Evolutionary conservation across 2,797 vertebrate genomes (phyloP), one percentile per base, ranked within the genome.

Genomic region (Hybognathus amarus): DNA sequence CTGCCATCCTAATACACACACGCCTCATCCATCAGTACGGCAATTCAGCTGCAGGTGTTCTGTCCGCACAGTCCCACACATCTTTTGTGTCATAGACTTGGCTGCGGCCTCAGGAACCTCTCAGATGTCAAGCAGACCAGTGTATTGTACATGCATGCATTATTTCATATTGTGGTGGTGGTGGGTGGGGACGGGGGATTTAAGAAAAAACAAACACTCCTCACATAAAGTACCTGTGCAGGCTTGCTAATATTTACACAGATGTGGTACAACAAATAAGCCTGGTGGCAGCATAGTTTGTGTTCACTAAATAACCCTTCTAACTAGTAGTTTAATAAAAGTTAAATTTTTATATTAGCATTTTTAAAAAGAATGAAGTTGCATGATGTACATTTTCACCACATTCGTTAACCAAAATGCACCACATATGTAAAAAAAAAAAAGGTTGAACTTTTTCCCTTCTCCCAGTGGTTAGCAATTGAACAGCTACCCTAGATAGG

Each of bases 11-110:
- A 13, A 85, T 67, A 78, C 11, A 64, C 33, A 67, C 15, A 70
- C 40, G 27, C 67, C 67, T n/a, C 81, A 80, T 87, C 83, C 50
- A 61, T 87, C 86, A 81, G 56, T 76, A 73, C 6, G 17, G 22
- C 47, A n/a, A 66, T 85, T 71, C 50, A 82, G 50, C 75, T 9
- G 52, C 82, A 85, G 66, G 47, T 50, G 75, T 68, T 79, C 64
- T 18, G n/a, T 73, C 40, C 71, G 76, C 38, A 79, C 64, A 54
- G 54, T 77, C 68, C 56, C 40, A 59, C 45, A 22, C 24, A 30
- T 71, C 59, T 79, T 66, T 66, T 47, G 30, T 70, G 63, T 61
- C 61, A 40, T n/a, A 75, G 42, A 78, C 30, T 61, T 79, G 74
- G 61, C 63, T 52, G 30, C 52, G 24, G 64, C 22, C 59, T 80